phyloP scores from a whole-genome alignment of 2,888 invertebrate species.

The Malthinus flaveolus region DNA sequence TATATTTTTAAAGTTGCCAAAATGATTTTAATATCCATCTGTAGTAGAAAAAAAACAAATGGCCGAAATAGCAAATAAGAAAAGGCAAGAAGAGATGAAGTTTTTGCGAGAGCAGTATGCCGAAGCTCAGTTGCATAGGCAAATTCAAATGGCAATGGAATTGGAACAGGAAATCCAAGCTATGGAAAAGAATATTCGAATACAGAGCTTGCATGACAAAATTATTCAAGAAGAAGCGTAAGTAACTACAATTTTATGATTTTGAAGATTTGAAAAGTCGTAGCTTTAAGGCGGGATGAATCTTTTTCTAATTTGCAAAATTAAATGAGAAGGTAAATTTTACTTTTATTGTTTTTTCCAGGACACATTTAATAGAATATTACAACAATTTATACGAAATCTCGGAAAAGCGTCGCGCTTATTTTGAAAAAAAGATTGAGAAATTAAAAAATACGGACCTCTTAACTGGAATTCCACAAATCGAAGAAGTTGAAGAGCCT shows the following conservation, averaged over 20 bases:
- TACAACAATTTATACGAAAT: conserved; percentile 66
- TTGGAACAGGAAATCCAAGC: conserved; percentile 45
- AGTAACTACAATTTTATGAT: conserved; percentile 33
- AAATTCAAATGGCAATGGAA: conserved; percentile 41
- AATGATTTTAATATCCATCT: conserved; percentile 2
- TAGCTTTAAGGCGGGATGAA: too few species aligned
- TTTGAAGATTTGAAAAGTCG: too few species aligned
- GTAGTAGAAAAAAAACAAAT: conserved; percentile 47
- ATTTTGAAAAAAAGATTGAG: conserved; percentile 44
- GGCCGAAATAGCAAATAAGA: conserved; percentile 41
- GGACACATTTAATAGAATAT: conserved; percentile 64
- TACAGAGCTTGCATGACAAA: conserved; percentile 45
- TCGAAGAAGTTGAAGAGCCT: background rate
- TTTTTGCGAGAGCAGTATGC: conserved; percentile 47
- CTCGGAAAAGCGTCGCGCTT: conserved; percentile 58
- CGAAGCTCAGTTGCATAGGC: conserved; percentile 43
- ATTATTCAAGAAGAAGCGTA: conserved; percentile 51
- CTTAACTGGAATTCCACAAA: background rate
- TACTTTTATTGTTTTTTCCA: conserved; percentile 37
- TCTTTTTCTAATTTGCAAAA: too few species aligned
- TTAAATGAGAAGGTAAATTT: too few species aligned
- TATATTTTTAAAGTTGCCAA: background rate
- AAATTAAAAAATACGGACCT: conserved; percentile 26
- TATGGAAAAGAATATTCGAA: conserved; percentile 40
- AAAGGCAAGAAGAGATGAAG: conserved; percentile 42